Evolutionary conservation across 2,797 vertebrate genomes (phyloP), one percentile per base, ranked within the genome.

Genomic region (Limnodromus scolopaceus): DNA sequence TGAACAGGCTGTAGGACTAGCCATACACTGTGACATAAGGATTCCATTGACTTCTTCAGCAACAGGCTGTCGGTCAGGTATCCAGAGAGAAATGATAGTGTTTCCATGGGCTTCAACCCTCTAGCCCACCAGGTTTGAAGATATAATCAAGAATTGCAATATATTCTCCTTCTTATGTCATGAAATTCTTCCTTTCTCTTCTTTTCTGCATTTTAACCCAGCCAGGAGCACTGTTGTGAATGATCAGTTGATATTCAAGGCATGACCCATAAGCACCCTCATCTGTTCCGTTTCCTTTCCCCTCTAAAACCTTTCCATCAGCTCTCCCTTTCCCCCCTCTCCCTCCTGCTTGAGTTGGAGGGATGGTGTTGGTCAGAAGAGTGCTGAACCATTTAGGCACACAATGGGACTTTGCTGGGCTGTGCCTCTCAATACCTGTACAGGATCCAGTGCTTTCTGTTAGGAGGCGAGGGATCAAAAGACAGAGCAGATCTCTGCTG

Each of bases 11-110:
- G 5, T 82, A 54, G 57, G 48, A 30, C 25, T 69, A 36, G 8
- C 34, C 2, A 0, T 63, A 18, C 1, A 0, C 41, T 45, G 41
- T 82, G 46, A 32, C 22, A 28, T 25, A 30, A 0, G 1, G 15
- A 27, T 92, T 84, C 41, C 61, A 27, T 28, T 19, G 54, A 36
- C 63, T 91, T 82, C 63, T 89, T 82, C 24, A 74, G 81, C 55
- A 87, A 34, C 30, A 69, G 23, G 15, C 41, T 63, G 6, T 75
- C 83, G 70, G 34, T 89, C 22, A 54, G 36, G 12, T 61, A 51
- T 76, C 24, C 24, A 32, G 66, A 71, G 51, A 72, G 24, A 61
- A 80, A 24, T 58, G 17, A 17, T 84, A n/a, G 23, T 1, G 0
- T 74, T 75, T 75, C 45, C 32, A 7, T 74, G 45, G 23, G 20